phyloP scores from a whole-genome alignment of 2,797 vertebrate genomes.

The Apogon hyalosoma region DNA sequence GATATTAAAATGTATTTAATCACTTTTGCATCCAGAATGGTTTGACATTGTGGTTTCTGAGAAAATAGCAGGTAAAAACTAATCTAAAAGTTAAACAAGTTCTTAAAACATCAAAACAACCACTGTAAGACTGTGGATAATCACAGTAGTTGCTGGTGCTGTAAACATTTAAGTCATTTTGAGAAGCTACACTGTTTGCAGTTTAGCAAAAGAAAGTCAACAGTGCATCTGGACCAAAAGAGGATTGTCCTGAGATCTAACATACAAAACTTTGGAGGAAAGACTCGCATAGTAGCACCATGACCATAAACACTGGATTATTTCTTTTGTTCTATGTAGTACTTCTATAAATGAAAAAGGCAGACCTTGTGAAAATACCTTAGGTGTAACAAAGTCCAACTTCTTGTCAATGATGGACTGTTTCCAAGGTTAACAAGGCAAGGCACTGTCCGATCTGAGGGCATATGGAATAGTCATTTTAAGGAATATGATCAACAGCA shows the following conservation, averaged over 20 bases:
- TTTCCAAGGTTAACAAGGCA: slow-evolving; percentile 26
- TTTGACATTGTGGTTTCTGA: neutral
- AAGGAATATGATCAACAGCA: slow-evolving; percentile 25
- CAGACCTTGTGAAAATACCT: slow-evolving; percentile 42
- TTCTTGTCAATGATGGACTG: slow-evolving; percentile 33
- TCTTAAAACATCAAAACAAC: slow-evolving; percentile 29
- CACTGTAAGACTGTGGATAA: slow-evolving; percentile 13
- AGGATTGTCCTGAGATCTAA: slow-evolving; percentile 50
- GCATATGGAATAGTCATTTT: slow-evolving; percentile 58
- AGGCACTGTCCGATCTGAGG: slow-evolving; percentile 48
- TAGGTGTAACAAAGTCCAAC: slow-evolving; percentile 22
- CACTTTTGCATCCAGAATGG: slow-evolving; percentile 24
- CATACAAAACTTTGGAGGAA: slow-evolving; percentile 20
- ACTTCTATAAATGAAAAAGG: slow-evolving; percentile 35
- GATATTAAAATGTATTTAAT: slow-evolving; percentile 20
- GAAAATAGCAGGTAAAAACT: slow-evolving; percentile 17
- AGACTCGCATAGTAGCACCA: slow-evolving; percentile 24
- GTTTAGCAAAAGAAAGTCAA: slow-evolving; percentile 40
- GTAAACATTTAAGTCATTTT: slow-evolving; percentile 50
- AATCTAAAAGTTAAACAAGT: slow-evolving; percentile 11
- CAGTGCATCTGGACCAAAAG: slow-evolving; percentile 48
- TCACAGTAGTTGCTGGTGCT: slow-evolving; percentile 26
- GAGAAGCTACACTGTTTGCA: slow-evolving; percentile 17
- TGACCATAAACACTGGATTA: slow-evolving; percentile 1
- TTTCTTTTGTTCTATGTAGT: slow-evolving; percentile 29